These are phyloP conservation scores for Gymnocypris eckloni DNA, from an alignment of 2,797 vertebrate species.

Conservation along the genomic window DNA sequence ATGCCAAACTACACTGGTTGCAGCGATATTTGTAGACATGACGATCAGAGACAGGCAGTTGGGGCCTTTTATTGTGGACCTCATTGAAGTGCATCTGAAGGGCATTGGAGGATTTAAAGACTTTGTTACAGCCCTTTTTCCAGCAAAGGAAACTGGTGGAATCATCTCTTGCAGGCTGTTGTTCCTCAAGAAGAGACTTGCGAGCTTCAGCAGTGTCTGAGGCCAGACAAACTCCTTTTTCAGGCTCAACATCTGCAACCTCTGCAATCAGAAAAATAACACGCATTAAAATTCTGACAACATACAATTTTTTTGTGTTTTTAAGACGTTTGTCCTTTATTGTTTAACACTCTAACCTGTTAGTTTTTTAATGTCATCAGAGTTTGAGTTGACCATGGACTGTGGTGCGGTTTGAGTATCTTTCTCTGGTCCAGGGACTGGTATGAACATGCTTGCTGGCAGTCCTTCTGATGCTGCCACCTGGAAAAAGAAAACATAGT, in stretches of 20 bases:
- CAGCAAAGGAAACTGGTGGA: constrained; percentile 93
- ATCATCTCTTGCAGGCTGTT: constrained; percentile 86
- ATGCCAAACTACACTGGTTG: constrained; percentile 98
- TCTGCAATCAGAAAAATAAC: constrained; percentile 79
- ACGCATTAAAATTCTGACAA: constrained; percentile 37
- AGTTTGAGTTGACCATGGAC: constrained; percentile 73
- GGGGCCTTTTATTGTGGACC: constrained; percentile 94
- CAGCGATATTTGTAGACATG: constrained; percentile 99
- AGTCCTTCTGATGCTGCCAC: constrained; percentile 94
- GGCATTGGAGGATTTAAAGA: constrained; percentile 94
- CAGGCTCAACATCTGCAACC: constrained; percentile 83
- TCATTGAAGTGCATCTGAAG: constrained; percentile 98
- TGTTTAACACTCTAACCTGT: constrained; percentile 79
- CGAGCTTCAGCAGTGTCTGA: constrained; percentile 80
- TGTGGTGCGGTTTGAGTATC: constrained; percentile 79
- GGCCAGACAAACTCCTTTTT: constrained; percentile 82
- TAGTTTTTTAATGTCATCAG: constrained; percentile 87
- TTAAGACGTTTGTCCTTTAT: not conserved
- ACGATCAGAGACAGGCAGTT: constrained; percentile 95
- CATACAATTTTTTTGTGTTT: not conserved
- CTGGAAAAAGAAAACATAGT: constrained; percentile 78
- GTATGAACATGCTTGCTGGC: constrained; percentile 97
- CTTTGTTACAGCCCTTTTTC: constrained; percentile 99
- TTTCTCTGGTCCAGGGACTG: constrained; percentile 84
- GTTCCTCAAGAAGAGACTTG: constrained; percentile 84